Base-by-base conservation (phyloP, 2,797 vertebrate genomes). In the Holocentrus rufus region DNA sequence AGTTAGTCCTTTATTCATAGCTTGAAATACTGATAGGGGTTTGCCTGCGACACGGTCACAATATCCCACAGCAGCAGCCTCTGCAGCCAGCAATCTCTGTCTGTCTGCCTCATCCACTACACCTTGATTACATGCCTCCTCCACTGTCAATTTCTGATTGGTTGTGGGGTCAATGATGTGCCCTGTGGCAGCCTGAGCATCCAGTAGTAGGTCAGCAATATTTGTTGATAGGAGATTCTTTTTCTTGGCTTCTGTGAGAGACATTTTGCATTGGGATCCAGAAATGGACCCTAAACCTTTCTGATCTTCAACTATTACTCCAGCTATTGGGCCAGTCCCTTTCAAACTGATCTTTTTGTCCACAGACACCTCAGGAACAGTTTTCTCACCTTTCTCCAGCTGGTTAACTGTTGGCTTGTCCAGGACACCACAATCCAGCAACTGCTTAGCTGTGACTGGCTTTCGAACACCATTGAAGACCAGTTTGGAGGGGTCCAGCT, bases 1-100 rank as follows among this genome's bases (percentile, higher is more conserved):
- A 30, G 96, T 96, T n/a, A 96, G 92, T 56, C 94, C 95, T 57
- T 95, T 95, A 72, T 96, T 94, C 90, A 96, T 96, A 27, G 95
- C 95, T 85, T 96, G 94, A 76, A 96, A 96, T 55, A 96, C 84
- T 25, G 95, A 96, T 84, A 96, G 95, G 18, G 47, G 47, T 20
- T 3, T 50, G 3, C 1, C 18, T 18, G 15, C 3, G 47, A 2
- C 15, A 7, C 2, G 9, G 7, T 50, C 17, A 18, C 15, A 3
- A 15, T 50, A 50, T 6, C 47, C 47, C 15, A 50, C n/a, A 8
- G 47, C 47, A 50, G 47, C 47, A 50, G 47, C 47, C 18, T 50
- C 47, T 20, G 47, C 47, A 5, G 47, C 18, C 15, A 50, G 15
- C n/a, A 50, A n/a, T 74, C 95, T 96, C 80, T 95, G 95, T 81